phyloP scores from a whole-genome alignment of 2,113 vertebrate genomes.

The human region DNA sequence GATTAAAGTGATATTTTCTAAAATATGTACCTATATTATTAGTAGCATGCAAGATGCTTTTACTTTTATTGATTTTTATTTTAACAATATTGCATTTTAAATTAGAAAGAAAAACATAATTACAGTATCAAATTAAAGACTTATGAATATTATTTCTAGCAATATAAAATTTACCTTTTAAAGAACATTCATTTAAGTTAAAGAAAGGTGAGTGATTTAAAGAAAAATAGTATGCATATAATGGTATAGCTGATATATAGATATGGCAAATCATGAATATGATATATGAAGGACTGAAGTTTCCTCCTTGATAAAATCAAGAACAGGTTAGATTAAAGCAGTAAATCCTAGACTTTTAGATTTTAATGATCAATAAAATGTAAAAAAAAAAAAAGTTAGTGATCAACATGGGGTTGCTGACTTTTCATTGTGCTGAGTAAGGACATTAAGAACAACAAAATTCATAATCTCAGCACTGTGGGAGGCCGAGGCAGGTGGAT shows the following conservation, averaged over 20 bases:
- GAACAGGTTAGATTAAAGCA: background rate
- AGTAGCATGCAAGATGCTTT: background rate
- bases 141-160: constrained; percentile 2
- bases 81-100: constrained; percentile 21
- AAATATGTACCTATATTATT: background rate
- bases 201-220: constrained; percentile 18
- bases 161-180: background rate
- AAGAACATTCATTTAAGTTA: background rate
- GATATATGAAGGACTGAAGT: background rate
- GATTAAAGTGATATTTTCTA: background rate
- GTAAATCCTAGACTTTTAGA: background rate
- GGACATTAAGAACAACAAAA: background rate
- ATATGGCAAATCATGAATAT: background rate
- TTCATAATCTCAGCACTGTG: background rate
- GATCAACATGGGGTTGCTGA: background rate
- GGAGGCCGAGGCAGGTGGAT: background rate
- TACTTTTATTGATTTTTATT: constrained; percentile 28
- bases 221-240: background rate
- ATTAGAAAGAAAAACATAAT: constrained; percentile 28
- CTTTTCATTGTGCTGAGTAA: constrained; percentile 34
- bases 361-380: constrained; percentile 24
- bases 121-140: background rate
- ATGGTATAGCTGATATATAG: background rate
- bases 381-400: background rate
- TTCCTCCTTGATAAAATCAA: constrained; percentile 2